A percentile compares a stretch with the other conserved stretches of the same genome.
These are phyloP conservation scores for Diadumene lineata DNA, from an alignment of 92 coral and sea anemone species.

Conservation along the genomic window DNA sequence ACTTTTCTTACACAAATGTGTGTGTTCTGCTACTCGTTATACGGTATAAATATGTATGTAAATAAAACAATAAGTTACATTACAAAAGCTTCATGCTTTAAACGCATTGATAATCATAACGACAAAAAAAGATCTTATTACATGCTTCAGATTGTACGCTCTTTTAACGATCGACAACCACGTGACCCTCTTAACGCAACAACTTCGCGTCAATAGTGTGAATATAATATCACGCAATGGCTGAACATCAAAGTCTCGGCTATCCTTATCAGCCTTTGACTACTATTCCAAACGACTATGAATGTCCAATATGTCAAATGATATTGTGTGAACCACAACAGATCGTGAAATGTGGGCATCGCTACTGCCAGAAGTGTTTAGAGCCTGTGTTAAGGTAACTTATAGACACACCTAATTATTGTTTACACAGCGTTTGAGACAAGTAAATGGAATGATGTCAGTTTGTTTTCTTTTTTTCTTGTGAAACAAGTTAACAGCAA, in stretches of 20 bases:
- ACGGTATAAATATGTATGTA: too few relatives aligned
- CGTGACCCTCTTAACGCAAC: background rate
- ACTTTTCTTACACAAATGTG: too few relatives aligned
- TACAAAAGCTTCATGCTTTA: too few relatives aligned
- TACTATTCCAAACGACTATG: slow-evolving; percentile 39
- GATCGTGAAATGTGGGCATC: slow-evolving; percentile 69
- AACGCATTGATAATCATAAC: too few relatives aligned
- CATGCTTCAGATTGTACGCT: background rate
- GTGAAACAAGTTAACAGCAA: too few relatives aligned
- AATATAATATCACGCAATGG: slow-evolving; percentile 12
- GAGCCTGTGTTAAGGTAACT: slow-evolving; percentile 50
- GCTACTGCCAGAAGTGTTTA: slow-evolving; percentile 60
- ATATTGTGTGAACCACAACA: slow-evolving; percentile 60
- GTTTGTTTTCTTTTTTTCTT: background rate
- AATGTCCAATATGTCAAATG: slow-evolving; percentile 54
- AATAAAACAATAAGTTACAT: too few relatives aligned
- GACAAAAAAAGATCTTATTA: background rate
- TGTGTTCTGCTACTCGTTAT: too few relatives aligned
- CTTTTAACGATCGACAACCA: background rate
- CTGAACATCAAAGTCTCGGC: slow-evolving; percentile 17
- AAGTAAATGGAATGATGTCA: background rate
- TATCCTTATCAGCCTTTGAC: slow-evolving; percentile 42
- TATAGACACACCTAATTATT: background rate
- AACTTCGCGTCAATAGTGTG: background rate
- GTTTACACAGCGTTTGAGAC: too few relatives aligned